phyloP scores from a whole-genome alignment of 1,140 invertebrate genomes.

The Penaeus indicus region DNA sequence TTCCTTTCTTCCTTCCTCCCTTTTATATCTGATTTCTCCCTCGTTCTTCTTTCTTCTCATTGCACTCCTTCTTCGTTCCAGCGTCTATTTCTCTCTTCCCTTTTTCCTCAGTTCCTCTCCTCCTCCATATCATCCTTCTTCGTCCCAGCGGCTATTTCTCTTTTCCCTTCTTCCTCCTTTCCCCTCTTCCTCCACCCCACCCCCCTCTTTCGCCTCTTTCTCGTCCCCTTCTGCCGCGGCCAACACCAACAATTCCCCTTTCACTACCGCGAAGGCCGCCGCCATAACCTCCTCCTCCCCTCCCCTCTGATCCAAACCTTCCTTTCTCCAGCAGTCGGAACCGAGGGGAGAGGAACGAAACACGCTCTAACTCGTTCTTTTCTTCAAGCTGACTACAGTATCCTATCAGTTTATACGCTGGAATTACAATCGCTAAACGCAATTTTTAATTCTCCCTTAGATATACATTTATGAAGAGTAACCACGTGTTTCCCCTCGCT shows the following conservation, averaged over 20 bases:
- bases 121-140: background rate
- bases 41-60: background rate
- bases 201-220: conserved; percentile 18
- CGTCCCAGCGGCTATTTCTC: background rate
- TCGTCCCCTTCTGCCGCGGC: conserved; percentile 18
- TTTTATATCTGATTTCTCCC: background rate
- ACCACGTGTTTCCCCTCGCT: conserved; percentile 13
- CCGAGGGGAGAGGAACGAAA: background rate
- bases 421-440: too few species aligned
- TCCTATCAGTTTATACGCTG: too few species aligned
- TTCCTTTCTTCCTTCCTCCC: background rate
- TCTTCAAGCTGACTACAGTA: too few species aligned
- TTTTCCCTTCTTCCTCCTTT: background rate
- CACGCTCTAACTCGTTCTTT: background rate
- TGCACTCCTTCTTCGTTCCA: background rate
- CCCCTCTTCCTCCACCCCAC: background rate
- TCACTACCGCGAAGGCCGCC: background rate
- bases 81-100: conserved; percentile 10
- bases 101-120: conserved; percentile 22
- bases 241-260: conserved; percentile 8
- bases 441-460: too few species aligned
- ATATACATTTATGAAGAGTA: background rate
- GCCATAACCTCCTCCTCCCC: too few species aligned
- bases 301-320: background rate
- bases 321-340: conserved; percentile 1